Conservation (phyloP, 2,888 invertebrate genomes). For the Spodoptera littoralis region DNA sequence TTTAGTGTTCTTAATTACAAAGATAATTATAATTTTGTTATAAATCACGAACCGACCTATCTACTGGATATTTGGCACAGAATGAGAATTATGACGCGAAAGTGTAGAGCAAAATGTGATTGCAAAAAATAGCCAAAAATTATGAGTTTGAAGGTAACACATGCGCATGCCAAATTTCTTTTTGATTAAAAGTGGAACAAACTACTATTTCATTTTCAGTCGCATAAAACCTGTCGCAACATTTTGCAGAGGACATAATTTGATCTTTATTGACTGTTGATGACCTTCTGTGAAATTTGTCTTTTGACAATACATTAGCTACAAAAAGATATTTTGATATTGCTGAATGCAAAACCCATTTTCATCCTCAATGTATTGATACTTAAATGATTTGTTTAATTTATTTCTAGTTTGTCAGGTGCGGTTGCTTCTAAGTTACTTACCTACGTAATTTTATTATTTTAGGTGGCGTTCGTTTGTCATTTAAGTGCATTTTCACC, state of each 20-base stretch:
- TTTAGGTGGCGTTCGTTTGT: not conserved
- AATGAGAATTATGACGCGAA: slow-evolving; percentile 30
- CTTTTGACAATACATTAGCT: not conserved
- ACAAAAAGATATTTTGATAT: not conserved
- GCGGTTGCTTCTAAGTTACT: not conserved
- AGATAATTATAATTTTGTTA: not conserved
- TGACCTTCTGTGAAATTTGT: slow-evolving; percentile 2
- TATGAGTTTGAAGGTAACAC: slow-evolving; percentile 21
- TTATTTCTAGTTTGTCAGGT: not conserved
- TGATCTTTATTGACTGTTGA: slow-evolving; percentile 8
- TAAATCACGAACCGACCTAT: slow-evolving; percentile 8
- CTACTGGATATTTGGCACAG: slow-evolving; percentile 26
- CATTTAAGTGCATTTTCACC: slow-evolving; percentile 12
- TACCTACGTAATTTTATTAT: too few species aligned
- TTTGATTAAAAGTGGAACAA: slow-evolving; percentile 20
- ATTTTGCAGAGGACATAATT: slow-evolving; percentile 2
- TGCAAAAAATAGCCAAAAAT: slow-evolving; percentile 16
- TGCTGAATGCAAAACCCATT: slow-evolving; percentile 6
- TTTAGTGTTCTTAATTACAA: not conserved
- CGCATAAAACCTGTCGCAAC: slow-evolving; percentile 16
- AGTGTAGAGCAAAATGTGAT: slow-evolving; percentile 14
- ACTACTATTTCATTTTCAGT: slow-evolving; percentile 10
- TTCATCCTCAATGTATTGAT: not conserved
- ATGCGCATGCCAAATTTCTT: slow-evolving; percentile 26
- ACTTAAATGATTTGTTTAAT: not conserved